Evolutionary conservation across 37 sponge, comb jelly and placozoan species (phyloP).

Genomic region (Amphimedon queenslandica): DNA sequence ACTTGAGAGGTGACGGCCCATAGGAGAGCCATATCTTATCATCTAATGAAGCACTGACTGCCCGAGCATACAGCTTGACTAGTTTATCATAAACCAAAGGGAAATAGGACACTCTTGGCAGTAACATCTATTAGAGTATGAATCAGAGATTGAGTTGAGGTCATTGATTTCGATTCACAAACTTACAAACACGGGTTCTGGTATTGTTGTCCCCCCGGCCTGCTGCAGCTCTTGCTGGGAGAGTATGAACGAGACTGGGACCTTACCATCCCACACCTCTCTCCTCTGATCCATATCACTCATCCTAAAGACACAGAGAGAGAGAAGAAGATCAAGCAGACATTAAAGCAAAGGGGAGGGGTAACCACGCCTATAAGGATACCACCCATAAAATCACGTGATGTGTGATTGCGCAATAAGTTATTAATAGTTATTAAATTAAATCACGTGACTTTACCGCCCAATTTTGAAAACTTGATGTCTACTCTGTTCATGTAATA

Average conservation of each 20-base stretch:
- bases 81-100: slow-evolving; percentile 74
- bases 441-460: no score
- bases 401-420: no score
- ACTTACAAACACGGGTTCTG: slow-evolving; percentile 83
- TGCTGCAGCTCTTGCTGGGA: slow-evolving; percentile 80
- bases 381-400: no score
- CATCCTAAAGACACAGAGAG: background rate
- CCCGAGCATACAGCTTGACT: slow-evolving; percentile 40
- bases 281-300: slow-evolving; percentile 2
- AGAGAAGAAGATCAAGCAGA: background rate
- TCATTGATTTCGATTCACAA: no score
- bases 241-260: slow-evolving; percentile 87
- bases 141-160: no score
- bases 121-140: slow-evolving; percentile 73
- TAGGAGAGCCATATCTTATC: slow-evolving; percentile 84
- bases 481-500: no score
- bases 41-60: slow-evolving; percentile 13
- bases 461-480: no score
- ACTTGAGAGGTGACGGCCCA: slow-evolving; percentile 79
- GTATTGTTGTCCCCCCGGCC: slow-evolving; percentile 14
- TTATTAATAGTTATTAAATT: no score
- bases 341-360: background rate
- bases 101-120: slow-evolving; percentile 77
- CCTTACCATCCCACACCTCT: slow-evolving; percentile 94
- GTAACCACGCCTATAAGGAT: background rate